phyloP scores from a whole-genome alignment of 92 coral and sea anemone species.

The Bergia sp. region DNA sequence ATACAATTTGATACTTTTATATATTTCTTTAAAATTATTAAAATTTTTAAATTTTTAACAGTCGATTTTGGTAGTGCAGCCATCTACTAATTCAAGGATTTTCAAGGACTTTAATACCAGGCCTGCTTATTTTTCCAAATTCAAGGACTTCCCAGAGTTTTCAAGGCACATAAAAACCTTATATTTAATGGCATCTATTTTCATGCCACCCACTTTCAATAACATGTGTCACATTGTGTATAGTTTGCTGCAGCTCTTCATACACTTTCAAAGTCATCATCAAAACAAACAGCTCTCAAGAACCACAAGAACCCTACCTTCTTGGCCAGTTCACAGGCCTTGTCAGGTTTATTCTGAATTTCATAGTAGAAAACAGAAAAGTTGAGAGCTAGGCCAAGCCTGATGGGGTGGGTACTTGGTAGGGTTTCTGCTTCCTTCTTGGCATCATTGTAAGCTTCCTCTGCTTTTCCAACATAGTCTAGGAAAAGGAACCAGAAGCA shows the following conservation, averaged over 20 bases:
- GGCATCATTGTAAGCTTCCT: slow-evolving; percentile 5
- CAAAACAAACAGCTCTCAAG: neutral
- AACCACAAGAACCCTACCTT: slow-evolving; percentile 51
- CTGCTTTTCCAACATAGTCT: slow-evolving; percentile 1
- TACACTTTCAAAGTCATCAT: neutral
- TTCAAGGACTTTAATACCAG: too few relatives aligned
- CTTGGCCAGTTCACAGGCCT: slow-evolving; percentile 89
- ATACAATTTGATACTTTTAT: too few relatives aligned
- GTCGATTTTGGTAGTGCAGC: too few relatives aligned
- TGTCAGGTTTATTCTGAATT: slow-evolving; percentile 52
- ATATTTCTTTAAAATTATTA: too few relatives aligned
- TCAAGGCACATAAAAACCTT: too few relatives aligned
- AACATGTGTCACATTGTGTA: too few relatives aligned
- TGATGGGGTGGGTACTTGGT: slow-evolving; percentile 88
- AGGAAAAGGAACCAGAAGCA: neutral
- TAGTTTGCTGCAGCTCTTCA: neutral
- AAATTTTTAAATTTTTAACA: too few relatives aligned
- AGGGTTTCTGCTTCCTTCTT: neutral
- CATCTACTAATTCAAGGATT: too few relatives aligned
- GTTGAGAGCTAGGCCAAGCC: slow-evolving; percentile 94
- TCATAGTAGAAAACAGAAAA: slow-evolving; percentile 97
- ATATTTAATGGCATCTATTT: too few relatives aligned
- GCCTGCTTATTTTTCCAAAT: too few relatives aligned
- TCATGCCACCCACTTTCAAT: too few relatives aligned
- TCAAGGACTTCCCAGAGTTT: too few relatives aligned